Conservation (phyloP, 2,888 invertebrate genomes). For the Lypha dubia region DNA sequence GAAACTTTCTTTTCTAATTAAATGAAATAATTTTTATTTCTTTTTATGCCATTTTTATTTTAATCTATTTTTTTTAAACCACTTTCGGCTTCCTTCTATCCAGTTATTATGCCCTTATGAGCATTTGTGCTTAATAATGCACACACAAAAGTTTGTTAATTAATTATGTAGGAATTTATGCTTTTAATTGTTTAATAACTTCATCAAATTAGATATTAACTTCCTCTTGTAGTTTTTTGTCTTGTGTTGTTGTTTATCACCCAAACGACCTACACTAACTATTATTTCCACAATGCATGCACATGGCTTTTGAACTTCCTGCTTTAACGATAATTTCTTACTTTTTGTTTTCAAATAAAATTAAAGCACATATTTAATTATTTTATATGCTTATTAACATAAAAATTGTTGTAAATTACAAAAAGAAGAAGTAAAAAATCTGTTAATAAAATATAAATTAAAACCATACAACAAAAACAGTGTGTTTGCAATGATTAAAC, state of each 20-base stretch:
- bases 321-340: constrained; percentile 17
- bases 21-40: too few relatives aligned
- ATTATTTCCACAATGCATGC: constrained; percentile 43
- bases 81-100: too few relatives aligned
- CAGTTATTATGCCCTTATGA: too few relatives aligned
- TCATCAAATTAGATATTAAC: constrained; percentile 31
- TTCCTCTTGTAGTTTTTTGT: constrained; percentile 36
- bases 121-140: not conserved
- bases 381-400: constrained; percentile 36
- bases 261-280: constrained; percentile 60
- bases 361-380: constrained; percentile 26
- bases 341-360: constrained; percentile 12
- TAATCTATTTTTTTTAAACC: too few relatives aligned
- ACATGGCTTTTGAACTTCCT: constrained; percentile 67
- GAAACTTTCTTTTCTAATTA: too few relatives aligned
- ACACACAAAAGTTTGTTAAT: not conserved
- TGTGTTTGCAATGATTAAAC: constrained; percentile 35
- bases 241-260: not conserved
- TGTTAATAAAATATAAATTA: constrained; percentile 19
- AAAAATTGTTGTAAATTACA: constrained; percentile 40
- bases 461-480: constrained; percentile 26
- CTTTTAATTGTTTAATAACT: constrained; percentile 45
- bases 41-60: too few relatives aligned
- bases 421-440: not conserved
- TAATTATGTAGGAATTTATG: not conserved